Evolutionary conservation across 1,140 invertebrate genomes (phyloP).

Genomic region (Centruroides sculpturatus): DNA sequence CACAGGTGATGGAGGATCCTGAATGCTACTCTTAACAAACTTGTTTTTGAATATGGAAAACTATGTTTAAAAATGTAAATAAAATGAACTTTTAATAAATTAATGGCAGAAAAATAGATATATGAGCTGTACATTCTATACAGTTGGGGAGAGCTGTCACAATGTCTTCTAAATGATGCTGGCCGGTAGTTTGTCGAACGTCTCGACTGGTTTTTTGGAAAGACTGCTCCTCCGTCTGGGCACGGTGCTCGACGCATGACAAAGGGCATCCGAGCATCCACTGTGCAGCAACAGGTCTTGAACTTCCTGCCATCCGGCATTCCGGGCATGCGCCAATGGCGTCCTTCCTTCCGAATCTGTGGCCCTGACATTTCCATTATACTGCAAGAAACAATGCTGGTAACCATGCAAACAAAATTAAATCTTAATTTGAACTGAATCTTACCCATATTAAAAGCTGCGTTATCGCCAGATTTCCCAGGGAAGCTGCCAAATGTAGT

Average conservation of each 20-base stretch:
- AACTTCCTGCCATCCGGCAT: slow-evolving; percentile 41
- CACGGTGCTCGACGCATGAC: not conserved
- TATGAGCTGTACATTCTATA: too few relatives aligned
- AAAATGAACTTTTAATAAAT: too few relatives aligned
- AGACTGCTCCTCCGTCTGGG: not conserved
- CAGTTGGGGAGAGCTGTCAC: too few relatives aligned
- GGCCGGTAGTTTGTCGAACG: slow-evolving; percentile 49
- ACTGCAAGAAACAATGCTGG: slow-evolving; percentile 35
- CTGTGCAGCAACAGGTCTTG: slow-evolving; percentile 37
- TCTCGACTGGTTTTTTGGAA: slow-evolving; percentile 26
- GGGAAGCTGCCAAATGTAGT: slow-evolving; percentile 71
- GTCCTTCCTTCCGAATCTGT: slow-evolving; percentile 66
- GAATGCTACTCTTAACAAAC: too few relatives aligned
- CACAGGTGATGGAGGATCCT: too few relatives aligned
- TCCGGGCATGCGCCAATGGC: slow-evolving; percentile 59
- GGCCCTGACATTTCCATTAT: slow-evolving; percentile 62
- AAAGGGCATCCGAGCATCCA: slow-evolving; percentile 41
- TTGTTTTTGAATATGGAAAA: too few relatives aligned
- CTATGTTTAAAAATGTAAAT: too few relatives aligned
- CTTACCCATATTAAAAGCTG: slow-evolving; percentile 85
- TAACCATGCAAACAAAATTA: not conserved
- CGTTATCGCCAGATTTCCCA: slow-evolving; percentile 72
- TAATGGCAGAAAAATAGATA: too few relatives aligned
- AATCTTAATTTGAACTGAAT: too few relatives aligned
- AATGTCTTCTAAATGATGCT: slow-evolving; percentile 31